These are phyloP conservation scores for Rallus limicola DNA, from an alignment of 2,113 vertebrate species.

Conservation along the genomic window DNA sequence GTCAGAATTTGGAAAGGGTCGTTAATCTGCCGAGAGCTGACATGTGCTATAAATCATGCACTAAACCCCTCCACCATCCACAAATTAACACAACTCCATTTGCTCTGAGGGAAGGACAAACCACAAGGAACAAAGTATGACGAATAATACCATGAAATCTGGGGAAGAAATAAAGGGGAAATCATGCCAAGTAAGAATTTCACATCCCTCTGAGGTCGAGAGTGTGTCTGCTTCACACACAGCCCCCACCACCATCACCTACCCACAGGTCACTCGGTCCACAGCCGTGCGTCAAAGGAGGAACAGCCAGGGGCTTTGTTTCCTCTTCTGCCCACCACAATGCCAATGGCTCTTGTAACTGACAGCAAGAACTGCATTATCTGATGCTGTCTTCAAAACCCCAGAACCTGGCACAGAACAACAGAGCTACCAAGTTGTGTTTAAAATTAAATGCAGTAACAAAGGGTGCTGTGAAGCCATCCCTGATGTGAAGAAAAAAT, in stretches of 20 bases:
- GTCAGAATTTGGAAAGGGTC: not conserved
- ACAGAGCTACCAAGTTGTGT: fast-evolving
- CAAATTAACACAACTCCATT: not conserved
- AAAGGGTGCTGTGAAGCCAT: not conserved
- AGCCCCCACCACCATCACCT: not conserved
- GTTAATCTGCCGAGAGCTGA: not conserved
- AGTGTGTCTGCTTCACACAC: not conserved
- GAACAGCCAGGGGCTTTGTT: not conserved
- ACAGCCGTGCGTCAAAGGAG: not conserved
- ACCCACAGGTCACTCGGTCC: not conserved
- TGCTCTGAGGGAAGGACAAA: not conserved
- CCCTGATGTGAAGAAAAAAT: not conserved
- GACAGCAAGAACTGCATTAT: not conserved
- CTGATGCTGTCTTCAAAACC: not conserved
- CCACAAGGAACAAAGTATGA: not conserved
- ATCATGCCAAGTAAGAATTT: not conserved
- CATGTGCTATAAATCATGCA: not conserved
- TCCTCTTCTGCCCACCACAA: not conserved
- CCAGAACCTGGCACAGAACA: not conserved
- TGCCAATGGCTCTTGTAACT: not conserved
- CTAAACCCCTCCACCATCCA: not conserved
- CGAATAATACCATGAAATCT: not conserved
- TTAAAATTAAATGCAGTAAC: not conserved
- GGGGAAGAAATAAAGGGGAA: not conserved
- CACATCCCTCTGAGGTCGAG: not conserved